phyloP scores from a whole-genome alignment of 2,113 vertebrate species.

The Plecotus auritus region DNA sequence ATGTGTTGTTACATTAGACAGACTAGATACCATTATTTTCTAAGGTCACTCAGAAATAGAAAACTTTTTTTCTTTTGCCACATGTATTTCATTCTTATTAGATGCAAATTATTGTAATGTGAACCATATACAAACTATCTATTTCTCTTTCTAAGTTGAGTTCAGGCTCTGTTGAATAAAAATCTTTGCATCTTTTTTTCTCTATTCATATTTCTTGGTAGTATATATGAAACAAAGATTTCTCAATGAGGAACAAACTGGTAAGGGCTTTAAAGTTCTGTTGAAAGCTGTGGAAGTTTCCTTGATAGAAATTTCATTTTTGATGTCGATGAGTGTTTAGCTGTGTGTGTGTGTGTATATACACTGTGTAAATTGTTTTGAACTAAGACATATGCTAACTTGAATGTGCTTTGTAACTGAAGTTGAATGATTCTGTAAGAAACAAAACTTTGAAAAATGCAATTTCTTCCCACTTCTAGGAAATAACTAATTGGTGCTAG shows the following conservation, averaged over 20 bases:
- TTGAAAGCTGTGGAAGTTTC: constrained; percentile 9
- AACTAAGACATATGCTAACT: not conserved
- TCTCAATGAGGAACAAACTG: constrained; percentile 3
- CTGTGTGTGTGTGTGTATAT: not conserved
- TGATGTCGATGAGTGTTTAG: constrained; percentile 45
- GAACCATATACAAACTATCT: not conserved
- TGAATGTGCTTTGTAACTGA: constrained; percentile 53
- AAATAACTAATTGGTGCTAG: constrained; percentile 49
- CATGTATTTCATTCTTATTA: constrained; percentile 40
- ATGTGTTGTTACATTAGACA: not conserved
- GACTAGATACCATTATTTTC: constrained; percentile 31
- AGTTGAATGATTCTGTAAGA: constrained; percentile 62
- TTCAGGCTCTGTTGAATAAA: constrained; percentile 32
- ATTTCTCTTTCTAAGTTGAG: constrained; percentile 34
- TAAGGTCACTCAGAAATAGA: constrained; percentile 18
- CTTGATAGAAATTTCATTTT: constrained; percentile 53
- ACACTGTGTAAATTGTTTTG: not conserved
- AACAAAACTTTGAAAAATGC: constrained; percentile 62
- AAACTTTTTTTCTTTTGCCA: constrained; percentile 1
- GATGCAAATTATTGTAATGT: constrained; percentile 38
- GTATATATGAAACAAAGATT: constrained; percentile 8
- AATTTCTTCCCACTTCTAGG: constrained; percentile 49
- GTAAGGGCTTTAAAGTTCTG: constrained; percentile 13
- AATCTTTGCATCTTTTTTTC: constrained; percentile 26
- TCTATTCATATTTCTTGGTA: constrained; percentile 22